These are phyloP conservation scores for Listronotus bonariensis DNA, from an alignment of 1,140 invertebrate species.

Conservation along the genomic window DNA sequence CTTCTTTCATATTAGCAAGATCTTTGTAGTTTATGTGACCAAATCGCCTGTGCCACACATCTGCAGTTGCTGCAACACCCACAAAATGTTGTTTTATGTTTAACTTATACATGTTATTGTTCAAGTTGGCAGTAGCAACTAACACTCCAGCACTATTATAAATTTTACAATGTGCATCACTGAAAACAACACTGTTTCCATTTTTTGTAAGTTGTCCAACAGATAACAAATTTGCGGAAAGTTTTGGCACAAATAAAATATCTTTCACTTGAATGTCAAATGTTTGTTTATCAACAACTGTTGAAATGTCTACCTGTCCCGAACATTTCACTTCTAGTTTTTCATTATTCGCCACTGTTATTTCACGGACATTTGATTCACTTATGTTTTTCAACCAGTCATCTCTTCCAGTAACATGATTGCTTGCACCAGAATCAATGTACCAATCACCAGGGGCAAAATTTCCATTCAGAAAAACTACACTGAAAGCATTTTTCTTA, in stretches of 20 bases:
- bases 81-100: conserved; percentile 1
- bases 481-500: conserved; percentile 17
- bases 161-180: conserved; percentile 27
- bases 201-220: conserved; percentile 15
- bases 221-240: conserved; percentile 18
- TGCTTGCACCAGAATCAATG: conserved; percentile 44
- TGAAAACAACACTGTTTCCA: conserved; percentile 15
- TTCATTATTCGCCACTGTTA: conserved; percentile 24
- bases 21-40: too few relatives aligned
- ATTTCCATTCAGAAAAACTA: conserved; percentile 32
- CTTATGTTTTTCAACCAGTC: conserved; percentile 30
- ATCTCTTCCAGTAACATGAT: conserved; percentile 41
- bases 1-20: too few relatives aligned
- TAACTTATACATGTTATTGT: conserved; percentile 39
- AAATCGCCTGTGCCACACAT: too few relatives aligned
- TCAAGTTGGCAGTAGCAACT: conserved; percentile 32
- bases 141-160: conserved; percentile 28
- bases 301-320: conserved; percentile 9
- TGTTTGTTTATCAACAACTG: not conserved
- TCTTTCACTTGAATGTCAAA: too few relatives aligned
- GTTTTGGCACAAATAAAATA: conserved; percentile 4
- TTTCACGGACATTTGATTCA: conserved; percentile 3
- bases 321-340: conserved; percentile 6
- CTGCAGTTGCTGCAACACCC: too few relatives aligned
- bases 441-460: conserved; percentile 43